Conservation (phyloP, 2,113 vertebrate genomes). For the Tonatia bakeri region DNA sequence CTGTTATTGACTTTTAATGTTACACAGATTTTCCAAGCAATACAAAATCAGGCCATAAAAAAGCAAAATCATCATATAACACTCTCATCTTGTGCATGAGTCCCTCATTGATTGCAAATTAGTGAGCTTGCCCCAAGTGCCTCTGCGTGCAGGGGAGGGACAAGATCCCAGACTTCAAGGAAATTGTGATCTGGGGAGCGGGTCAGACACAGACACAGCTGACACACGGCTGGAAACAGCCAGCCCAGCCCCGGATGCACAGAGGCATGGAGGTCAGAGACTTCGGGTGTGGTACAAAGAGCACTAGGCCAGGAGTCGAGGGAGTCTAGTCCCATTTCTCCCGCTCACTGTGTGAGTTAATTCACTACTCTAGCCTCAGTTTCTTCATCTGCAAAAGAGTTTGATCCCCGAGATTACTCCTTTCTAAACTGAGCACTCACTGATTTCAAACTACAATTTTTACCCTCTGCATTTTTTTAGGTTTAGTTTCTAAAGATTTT, state of each 20-base stretch:
- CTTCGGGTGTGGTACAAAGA: neutral
- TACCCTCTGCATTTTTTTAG: neutral
- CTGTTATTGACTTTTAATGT: neutral
- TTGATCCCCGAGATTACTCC: neutral
- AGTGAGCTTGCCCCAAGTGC: neutral
- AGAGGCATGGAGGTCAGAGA: neutral
- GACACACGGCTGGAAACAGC: neutral
- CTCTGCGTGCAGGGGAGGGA: neutral
- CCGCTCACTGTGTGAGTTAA: neutral
- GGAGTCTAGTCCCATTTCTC: neutral
- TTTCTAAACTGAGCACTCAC: neutral
- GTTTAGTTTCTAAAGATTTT: too few relatives aligned
- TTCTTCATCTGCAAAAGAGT: neutral
- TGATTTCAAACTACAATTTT: neutral
- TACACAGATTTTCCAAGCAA: neutral
- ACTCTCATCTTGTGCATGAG: neutral
- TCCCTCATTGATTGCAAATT: neutral
- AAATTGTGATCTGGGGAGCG: neutral
- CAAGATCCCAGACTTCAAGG: neutral
- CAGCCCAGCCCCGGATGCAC: neutral
- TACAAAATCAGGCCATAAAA: neutral
- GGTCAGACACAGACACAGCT: neutral
- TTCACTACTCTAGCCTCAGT: neutral
- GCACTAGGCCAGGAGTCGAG: neutral
- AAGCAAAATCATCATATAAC: neutral